Base-by-base conservation (phyloP, 2,797 vertebrate genomes). In the Diceros bicornis region DNA sequence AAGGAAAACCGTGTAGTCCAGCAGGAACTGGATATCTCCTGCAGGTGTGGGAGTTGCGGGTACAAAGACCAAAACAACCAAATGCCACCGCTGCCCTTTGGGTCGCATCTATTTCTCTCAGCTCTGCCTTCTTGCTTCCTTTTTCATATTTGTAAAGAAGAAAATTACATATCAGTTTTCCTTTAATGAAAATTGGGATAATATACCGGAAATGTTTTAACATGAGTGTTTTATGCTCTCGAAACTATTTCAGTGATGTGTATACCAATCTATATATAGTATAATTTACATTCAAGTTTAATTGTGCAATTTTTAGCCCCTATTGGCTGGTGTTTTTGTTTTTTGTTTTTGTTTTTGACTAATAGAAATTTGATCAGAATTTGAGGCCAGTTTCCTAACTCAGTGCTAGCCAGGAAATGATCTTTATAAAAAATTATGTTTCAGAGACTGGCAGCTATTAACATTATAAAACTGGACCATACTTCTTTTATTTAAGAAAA, bases 1-100 rank as follows among this genome's bases (percentile, higher is more conserved):
- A 52, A 99, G 99, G 98, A 99, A 99, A 98, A 99, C 99, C 0
- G 99, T 99, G 97, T 99, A 99, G 95, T 88, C 78, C 97, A 88
- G 96, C 96, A 50, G 97, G 94, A 81, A 79, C 97, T 71, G 93
- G 92, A 95, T 94, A 68, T 57, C 95, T 50, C 78, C 97, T 91
- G 59, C 82, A 13, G 68, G 95, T 41, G 75, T 97, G 97, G 97
- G 97, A 98, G 97, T 96, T 96, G 97, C 98, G 98, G 99, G 98
- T 98, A 98, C 97, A 95, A 98, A 98, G 98, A 98, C 98, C 96
- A 98, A 99, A 98, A 95, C 97, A 89, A 98, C 97, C 98, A 97
- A 96, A 91, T 96, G 97, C 98, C 98, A 64, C 97, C 6, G 98
- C 97, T 88, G 97, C 98, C 98, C 98, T 37, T 16, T 52, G 98